Base-by-base conservation (phyloP, 2,888 invertebrate species). In the Minunthozetes semirufus region DNA sequence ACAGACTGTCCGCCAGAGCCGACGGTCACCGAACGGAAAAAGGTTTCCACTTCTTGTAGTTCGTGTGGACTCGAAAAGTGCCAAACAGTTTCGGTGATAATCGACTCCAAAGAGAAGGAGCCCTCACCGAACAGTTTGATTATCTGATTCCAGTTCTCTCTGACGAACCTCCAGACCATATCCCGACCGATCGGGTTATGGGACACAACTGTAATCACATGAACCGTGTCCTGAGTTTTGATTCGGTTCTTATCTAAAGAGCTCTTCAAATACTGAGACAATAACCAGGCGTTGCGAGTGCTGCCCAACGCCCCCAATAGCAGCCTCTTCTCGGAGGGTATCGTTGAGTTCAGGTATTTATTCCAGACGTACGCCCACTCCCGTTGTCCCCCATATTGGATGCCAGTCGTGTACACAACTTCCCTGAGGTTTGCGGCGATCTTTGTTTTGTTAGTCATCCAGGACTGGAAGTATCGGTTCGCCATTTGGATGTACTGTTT, bases 391-490 rank as follows among this genome's bases (percentile, higher is more conserved):
- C 84, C 83, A 77, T 80, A 80, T 75, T 79, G 78, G n/a, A 83
- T 79, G 81, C 87, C 88, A 72, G 87, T 86, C 22, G 83, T 81
- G 79, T 87, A 88, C 38, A 89, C 87, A 13, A 87, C 89, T 81
- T 89, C 89, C 77, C 91, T 88, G 72, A 92, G 87, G 81, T 92
- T 91, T 0, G 91, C 87, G 27, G 87, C 88, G 72, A 93, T 87
- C 5, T 88, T 82, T 76, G 15, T 75, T 75, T 88, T 88, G 48
- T 86, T 86, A 4, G 85, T 81, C 85, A 88, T 87, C 92, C 61
- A 61, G 5, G 86, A 86, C 74, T 89, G 86, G 81, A 92, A 93
- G 48, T 88, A 83, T 46, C 84, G 82, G 78, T 87, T 87, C 0
- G 92, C 91, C 79, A 89, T 88, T 61, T 87, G 86, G 0, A 91